Conservation (phyloP, 2,113 vertebrate genomes). For the Cygnus atratus region DNA sequence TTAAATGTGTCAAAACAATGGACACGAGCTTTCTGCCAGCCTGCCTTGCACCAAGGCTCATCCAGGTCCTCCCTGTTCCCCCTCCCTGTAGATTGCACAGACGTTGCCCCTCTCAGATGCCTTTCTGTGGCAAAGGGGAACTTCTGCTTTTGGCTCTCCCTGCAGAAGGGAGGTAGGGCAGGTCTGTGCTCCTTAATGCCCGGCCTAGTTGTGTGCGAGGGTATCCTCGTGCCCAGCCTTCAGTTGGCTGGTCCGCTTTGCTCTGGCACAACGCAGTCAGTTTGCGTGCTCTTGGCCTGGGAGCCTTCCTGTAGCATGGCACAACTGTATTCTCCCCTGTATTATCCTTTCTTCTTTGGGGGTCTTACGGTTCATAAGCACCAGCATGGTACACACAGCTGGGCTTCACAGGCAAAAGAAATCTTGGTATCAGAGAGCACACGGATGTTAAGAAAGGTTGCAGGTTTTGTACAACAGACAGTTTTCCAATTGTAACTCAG, state of each 20-base stretch:
- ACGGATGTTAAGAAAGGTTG: not conserved
- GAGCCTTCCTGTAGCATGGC: not conserved
- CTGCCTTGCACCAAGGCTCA: not conserved
- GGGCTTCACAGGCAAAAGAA: not conserved
- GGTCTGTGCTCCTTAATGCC: not conserved
- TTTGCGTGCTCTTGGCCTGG: not conserved
- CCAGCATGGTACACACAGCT: not conserved
- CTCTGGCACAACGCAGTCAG: not conserved
- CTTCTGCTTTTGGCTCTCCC: not conserved
- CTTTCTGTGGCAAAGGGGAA: not conserved
- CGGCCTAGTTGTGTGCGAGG: not conserved
- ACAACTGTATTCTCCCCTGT: not conserved
- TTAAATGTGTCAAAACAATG: not conserved
- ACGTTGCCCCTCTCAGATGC: not conserved
- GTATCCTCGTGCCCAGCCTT: not conserved
- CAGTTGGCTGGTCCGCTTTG: not conserved
- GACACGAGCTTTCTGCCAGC: not conserved
- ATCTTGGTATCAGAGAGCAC: not conserved
- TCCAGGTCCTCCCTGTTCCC: not conserved
- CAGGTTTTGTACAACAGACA: not conserved
- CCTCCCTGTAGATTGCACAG: not conserved
- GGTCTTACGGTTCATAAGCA: not conserved
- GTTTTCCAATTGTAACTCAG: conserved; percentile 33
- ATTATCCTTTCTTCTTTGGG: not conserved
- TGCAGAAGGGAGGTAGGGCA: fast-evolving